phyloP scores from a whole-genome alignment of 2,888 invertebrate genomes.

The Aleiodes testaceus region DNA sequence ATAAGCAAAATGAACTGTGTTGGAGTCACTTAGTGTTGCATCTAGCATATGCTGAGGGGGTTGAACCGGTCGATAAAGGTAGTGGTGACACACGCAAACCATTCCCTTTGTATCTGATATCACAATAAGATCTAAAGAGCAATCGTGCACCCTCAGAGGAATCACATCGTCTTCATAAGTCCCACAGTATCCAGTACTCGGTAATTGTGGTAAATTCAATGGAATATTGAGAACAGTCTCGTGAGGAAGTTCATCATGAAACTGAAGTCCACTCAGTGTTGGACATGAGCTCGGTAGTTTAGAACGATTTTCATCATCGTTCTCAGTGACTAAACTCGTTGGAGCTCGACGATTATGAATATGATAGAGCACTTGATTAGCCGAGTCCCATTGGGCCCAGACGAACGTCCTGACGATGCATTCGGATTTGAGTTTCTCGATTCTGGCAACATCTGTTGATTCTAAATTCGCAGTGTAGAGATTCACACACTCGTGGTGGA shows the following conservation, averaged over 20 bases:
- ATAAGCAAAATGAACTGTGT: conserved; percentile 88
- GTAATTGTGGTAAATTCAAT: conserved; percentile 83
- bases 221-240: conserved; percentile 92
- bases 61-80: conserved; percentile 82
- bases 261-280: conserved; percentile 87
- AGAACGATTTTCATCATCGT: conserved; percentile 76
- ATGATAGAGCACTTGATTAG: conserved; percentile 86
- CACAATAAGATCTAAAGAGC: conserved; percentile 86
- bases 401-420: conserved; percentile 81
- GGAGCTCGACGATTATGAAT: conserved; percentile 85
- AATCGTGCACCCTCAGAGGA: conserved; percentile 86
- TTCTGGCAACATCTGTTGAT: conserved; percentile 48
- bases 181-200: conserved; percentile 77
- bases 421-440: conserved; percentile 70
- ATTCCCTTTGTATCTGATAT: conserved; percentile 83
- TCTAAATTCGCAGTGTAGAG: conserved; percentile 63
- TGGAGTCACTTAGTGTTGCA: conserved; percentile 72
- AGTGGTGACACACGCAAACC: conserved; percentile 87
- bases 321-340: conserved; percentile 80
- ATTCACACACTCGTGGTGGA: conserved; percentile 83
- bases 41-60: conserved; percentile 72
- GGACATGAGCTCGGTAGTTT: conserved; percentile 76
- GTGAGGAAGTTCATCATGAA: conserved; percentile 89
- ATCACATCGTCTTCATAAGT: conserved; percentile 88
- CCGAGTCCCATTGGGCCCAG: conserved; percentile 91